phyloP scores from a whole-genome alignment of 2,888 invertebrate species.

The Frankliniella fusca region DNA sequence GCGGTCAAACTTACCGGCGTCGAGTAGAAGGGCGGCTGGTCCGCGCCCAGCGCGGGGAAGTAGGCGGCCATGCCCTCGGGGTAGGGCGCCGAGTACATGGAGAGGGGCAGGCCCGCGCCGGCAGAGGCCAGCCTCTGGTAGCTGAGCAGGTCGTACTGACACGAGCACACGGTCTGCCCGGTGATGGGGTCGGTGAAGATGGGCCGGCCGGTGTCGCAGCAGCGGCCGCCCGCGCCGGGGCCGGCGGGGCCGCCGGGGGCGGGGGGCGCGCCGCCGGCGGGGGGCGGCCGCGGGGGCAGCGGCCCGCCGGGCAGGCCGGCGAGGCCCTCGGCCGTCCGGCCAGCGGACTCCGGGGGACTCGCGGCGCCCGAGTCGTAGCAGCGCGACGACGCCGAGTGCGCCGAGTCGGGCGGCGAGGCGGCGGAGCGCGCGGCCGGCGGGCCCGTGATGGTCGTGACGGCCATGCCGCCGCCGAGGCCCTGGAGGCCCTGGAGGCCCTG shows the following conservation, averaged over 20 bases:
- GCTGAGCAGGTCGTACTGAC: conserved; percentile 83
- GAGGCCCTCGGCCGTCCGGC: conserved; percentile 48
- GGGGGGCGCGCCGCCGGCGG: conserved; percentile 34
- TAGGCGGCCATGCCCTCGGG: conserved; percentile 79
- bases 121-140: conserved; percentile 71
- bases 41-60: conserved; percentile 77
- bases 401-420: conserved; percentile 35
- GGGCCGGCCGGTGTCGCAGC: conserved; percentile 89
- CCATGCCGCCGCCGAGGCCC: conserved; percentile 35
- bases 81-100: conserved; percentile 57
- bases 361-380: conserved; percentile 23
- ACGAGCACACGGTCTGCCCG: conserved; percentile 84
- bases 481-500: conserved; percentile 33
- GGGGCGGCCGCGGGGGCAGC: conserved; percentile 48
- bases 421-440: conserved; percentile 24
- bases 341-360: conserved; percentile 14
- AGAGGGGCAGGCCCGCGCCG: conserved; percentile 66
- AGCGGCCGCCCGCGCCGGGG: conserved; percentile 50
- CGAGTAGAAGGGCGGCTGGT: conserved; percentile 80
- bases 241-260: conserved; percentile 49
- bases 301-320: conserved; percentile 52
- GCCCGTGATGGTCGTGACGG: conserved; percentile 29
- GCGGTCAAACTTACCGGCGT: conserved; percentile 83
- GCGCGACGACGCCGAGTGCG: conserved; percentile 22
- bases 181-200: conserved; percentile 86